Base-by-base conservation (phyloP, 2,888 invertebrate genomes). In the Ametastegia equiseti region DNA sequence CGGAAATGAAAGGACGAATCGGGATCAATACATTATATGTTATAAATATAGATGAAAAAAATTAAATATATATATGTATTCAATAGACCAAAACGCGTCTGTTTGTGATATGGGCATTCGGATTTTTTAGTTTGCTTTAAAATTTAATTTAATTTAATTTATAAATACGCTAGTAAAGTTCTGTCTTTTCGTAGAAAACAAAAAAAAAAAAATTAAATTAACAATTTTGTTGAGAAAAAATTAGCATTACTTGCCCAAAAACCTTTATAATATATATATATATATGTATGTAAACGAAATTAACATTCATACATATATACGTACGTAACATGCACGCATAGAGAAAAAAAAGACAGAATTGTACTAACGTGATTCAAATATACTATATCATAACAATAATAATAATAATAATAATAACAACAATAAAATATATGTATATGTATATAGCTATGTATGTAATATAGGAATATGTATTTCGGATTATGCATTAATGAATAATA, bases 151-250 rank as follows among this genome's bases (percentile, higher is more conserved):
- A 73, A 15, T 36, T 54, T 30, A 1, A n/a, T 36, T 19, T 54
- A 42, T 78, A n/a, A 1, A 42, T 84, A 83, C 84, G 84, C 81
- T 83, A 84, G 83, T 84, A 83, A 82, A 84, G 83, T 84, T 84
- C 84, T 83, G 71, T 81, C 81, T 42, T 50, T 81, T 71, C 71
- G 54, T 54, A n/a, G n/a, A n/a, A n/a, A n/a, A n/a, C n/a, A n/a
- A n/a, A n/a, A n/a, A n/a, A n/a, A n/a, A n/a, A n/a, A n/a, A n/a
- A n/a, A n/a, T n/a, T n/a, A n/a, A n/a, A n/a, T n/a, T n/a, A n/a
- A n/a, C n/a, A n/a, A n/a, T n/a, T n/a, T n/a, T n/a, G n/a, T n/a
- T n/a, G n/a, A n/a, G n/a, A n/a, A n/a, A n/a, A n/a, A n/a, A n/a
- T n/a, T n/a, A n/a, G n/a, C n/a, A n/a, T n/a, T n/a, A n/a, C n/a